Evolutionary conservation across 92 coral and sea anemone genomes (phyloP), one percentile per base, ranked within the genome.

Genomic region (Diadumene lineata): DNA sequence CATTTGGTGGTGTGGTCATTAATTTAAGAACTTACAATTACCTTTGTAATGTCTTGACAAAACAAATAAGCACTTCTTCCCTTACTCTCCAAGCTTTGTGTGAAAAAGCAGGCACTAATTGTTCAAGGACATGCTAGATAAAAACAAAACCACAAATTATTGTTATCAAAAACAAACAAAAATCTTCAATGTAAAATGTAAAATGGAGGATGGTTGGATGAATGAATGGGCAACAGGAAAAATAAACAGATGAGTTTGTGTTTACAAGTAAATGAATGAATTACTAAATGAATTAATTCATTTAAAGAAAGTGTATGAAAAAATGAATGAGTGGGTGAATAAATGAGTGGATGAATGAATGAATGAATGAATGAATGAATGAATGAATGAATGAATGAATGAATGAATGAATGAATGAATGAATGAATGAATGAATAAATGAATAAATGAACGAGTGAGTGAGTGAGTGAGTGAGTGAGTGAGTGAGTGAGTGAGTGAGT

Each of bases 81-180:
- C 98, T 75, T n/a, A 94, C 97, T 89, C 97, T 80, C 97, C 94
- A 92, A 55, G 97, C 97, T 74, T 92, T 94, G 85, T 94, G 98
- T 44, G 89, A 87, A 64, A 92, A 92, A 6, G 92, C 98, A 43
- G 93, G 93, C 43, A 87, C 73, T 57, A 94, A 66, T 80, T 89
- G 91, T 66, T 94, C 98, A 69, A 94, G 89, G 60, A 94, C 97
- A 82, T 86, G 92, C 98, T 94, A 80, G 16, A 34, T 67, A 38
- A 0, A 68, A 43, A 76, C n/a, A 24, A 68, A 79, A 62, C 27
- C 30, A 18, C 18, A 24, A 2, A 34, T 27, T 30, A n/a, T n/a
- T n/a, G n/a, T n/a, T 32, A 56, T 34, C 30, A 26, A 33, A 21
- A 4, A 28, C 16, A 26, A 56, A 25, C 19, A 46, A 46, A 46